Base-by-base conservation (phyloP, 2,888 invertebrate genomes). In the Parochlus steinenii region DNA sequence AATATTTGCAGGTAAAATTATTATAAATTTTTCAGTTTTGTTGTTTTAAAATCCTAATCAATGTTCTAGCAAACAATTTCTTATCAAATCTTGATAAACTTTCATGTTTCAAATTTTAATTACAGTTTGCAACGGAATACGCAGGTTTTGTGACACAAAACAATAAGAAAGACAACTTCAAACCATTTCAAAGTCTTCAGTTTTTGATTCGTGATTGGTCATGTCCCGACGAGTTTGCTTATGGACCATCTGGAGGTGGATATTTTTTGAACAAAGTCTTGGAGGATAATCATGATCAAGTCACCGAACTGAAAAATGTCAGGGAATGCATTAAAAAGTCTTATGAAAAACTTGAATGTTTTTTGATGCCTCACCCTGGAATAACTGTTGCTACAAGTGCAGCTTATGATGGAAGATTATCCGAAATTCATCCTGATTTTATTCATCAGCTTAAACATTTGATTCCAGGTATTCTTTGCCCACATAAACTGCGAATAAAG, bases 111-210 rank as follows among this genome's bases (percentile, higher is more conserved):
- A n/a, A n/a, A n/a, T n/a, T n/a, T n/a, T n/a, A n/a, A n/a, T n/a
- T 39, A n/a, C 37, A 39, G 15, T 30, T 36, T 16, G 36, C 36
- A 4, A 36, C 36, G 5, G 34, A 34, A 26, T 34, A 27, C 22
- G 34, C 28, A n/a, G 29, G 29, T 16, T 34, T 34, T 20, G 29
- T 12, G n/a, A 22, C 34, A 11, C 19, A 16, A 14, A 4, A 26
- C n/a, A 19, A 12, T 4, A 8, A 12, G 8, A 20, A 28, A n/a
- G 14, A 20, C 7, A n/a, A 11, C 3, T 10, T 24, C 8, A 36
- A 39, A 12, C 36, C 39, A 18, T 39, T 39, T 25, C 39, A 39
- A 33, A 36, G 30, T 8, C 15, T 39, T 10, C 14, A 32, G 14
- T 39, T 33, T 26, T 10, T 39, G 5, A 36, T 30, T 12, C 16